Base-by-base conservation (phyloP, 2,888 invertebrate species). In the Catocala sponsa region DNA sequence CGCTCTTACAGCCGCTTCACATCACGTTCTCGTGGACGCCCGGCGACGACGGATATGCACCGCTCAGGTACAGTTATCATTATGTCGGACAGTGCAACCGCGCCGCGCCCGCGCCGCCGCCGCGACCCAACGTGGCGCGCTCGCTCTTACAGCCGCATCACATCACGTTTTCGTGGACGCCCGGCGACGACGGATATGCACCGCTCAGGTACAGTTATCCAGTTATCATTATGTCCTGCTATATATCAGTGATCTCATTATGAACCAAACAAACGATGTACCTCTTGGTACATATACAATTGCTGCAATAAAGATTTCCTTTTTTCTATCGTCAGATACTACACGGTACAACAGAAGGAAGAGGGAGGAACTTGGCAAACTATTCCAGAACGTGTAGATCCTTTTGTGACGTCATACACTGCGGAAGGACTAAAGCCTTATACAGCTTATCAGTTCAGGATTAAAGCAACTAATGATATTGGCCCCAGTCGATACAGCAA, bases 1-100 rank as follows among this genome's bases (percentile, higher is more conserved):
- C 98, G 50, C 97, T 98, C 87, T 96, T 99, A 55, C 98, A 98
- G 84, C 97, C 98, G 42, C 97, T 98, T 73, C 98, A 98, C 82
- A 98, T 99, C 74, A 98, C 98, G n/a, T 98, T 99, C 87, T 98
- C 97, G 65, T 99, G 99, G 99, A 98, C 98, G n/a, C 98, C 99
- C 0, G 98, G 98, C 0, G 95, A 98, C 63, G 98, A 99, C 90
- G 99, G 99, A 13, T 99, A 98, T 86, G 98, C 99, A 5, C 99
- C 99, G 0, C 94, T 99, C 46, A 96, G 98, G 95, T 53, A 46
- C 25, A 42, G 5, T n/a, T 43, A 32, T 7, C 10, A 15, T 13
- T 13, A 13, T 52, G 4, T 5, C 13, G n/a, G n/a, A n/a, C n/a
- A n/a, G n/a, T n/a, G n/a, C 78, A 98, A 98, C 87, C 95, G 99